Percentiles rank a stretch among this genome's conserved stretches.
Evolutionary conservation across 2,113 vertebrate species (phyloP).

Genomic region (Chaenogobius annularis): DNA sequence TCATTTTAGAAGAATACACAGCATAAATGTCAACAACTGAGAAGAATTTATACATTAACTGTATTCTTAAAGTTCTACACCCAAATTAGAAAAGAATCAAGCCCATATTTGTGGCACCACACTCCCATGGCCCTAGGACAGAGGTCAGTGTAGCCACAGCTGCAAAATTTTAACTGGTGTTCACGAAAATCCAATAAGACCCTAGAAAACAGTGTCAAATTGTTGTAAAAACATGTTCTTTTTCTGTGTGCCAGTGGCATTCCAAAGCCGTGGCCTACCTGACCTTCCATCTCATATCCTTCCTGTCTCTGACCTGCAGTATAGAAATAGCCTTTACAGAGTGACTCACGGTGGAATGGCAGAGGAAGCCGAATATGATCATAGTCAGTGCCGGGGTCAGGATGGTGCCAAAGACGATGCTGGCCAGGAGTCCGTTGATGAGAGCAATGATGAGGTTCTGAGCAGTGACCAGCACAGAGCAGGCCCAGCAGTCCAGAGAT

Average conservation of each 20-base stretch:
- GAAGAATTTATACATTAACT: not conserved
- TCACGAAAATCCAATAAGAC: constrained; percentile 15
- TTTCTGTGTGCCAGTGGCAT: not conserved
- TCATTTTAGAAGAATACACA: not conserved
- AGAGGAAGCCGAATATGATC: constrained; percentile 87
- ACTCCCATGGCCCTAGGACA: constrained; percentile 14
- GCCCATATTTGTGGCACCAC: constrained; percentile 1
- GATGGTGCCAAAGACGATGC: constrained; percentile 78
- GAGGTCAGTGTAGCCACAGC: constrained; percentile 33
- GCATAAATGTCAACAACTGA: not conserved
- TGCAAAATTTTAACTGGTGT: constrained; percentile 40
- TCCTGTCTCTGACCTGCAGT: constrained; percentile 3
- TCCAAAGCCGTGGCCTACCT: constrained; percentile 25
- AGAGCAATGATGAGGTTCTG: constrained; percentile 85
- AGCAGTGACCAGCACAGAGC: constrained; percentile 86
- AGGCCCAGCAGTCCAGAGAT: constrained; percentile 91
- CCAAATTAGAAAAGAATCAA: not conserved
- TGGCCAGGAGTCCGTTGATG: constrained; percentile 79
- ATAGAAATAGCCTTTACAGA: not conserved
- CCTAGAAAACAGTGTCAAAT: constrained; percentile 52
- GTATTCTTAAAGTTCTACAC: not conserved
- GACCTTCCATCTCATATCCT: constrained; percentile 16
- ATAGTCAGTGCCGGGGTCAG: constrained; percentile 83
- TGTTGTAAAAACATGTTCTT: constrained; percentile 32
- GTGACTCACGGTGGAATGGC: constrained; percentile 84